Conservation (phyloP, 2,888 invertebrate genomes). For the Kuschelorhynchus macadamiae region DNA sequence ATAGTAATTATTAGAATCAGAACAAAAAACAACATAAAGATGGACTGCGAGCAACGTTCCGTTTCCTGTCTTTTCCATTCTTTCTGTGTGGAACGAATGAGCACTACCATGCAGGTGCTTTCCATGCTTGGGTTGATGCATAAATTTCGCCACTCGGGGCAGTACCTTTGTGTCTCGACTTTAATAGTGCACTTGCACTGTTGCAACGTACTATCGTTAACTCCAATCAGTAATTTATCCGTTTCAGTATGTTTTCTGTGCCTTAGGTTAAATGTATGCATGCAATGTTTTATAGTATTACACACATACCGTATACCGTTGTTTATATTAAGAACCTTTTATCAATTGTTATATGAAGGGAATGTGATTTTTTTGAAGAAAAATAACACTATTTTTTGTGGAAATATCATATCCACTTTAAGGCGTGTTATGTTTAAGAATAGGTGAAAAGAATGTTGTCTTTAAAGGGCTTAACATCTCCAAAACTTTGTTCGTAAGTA, state of each 20-base stretch:
- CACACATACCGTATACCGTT: slow-evolving; percentile 14
- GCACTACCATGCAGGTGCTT: slow-evolving; percentile 56
- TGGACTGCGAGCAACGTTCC: background rate
- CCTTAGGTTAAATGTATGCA: slow-evolving; percentile 34
- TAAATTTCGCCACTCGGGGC: slow-evolving; percentile 52
- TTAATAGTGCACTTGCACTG: slow-evolving; percentile 45
- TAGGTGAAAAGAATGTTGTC: too few relatives aligned
- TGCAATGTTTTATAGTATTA: slow-evolving; percentile 23
- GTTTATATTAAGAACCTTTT: slow-evolving; percentile 6
- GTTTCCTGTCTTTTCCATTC: slow-evolving; percentile 41
- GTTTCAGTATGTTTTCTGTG: slow-evolving; percentile 40
- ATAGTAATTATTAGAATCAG: too few relatives aligned
- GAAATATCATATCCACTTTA: too few relatives aligned
- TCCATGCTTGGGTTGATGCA: slow-evolving; percentile 59
- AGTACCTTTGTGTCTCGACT: slow-evolving; percentile 41
- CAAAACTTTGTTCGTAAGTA: too few relatives aligned
- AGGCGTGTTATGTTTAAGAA: too few relatives aligned
- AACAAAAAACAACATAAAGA: background rate
- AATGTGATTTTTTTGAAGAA: too few relatives aligned
- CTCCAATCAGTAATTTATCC: slow-evolving; percentile 38
- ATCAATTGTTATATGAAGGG: too few relatives aligned
- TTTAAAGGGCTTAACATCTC: too few relatives aligned
- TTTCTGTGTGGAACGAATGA: slow-evolving; percentile 47
- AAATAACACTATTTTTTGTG: too few relatives aligned
- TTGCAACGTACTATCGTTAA: slow-evolving; percentile 34